A percentile compares a stretch with the other conserved stretches of the same genome.
Evolutionary conservation across 37 sponge, comb jelly and placozoan species (phyloP).

Genomic region (Chondrosia reniformis): DNA sequence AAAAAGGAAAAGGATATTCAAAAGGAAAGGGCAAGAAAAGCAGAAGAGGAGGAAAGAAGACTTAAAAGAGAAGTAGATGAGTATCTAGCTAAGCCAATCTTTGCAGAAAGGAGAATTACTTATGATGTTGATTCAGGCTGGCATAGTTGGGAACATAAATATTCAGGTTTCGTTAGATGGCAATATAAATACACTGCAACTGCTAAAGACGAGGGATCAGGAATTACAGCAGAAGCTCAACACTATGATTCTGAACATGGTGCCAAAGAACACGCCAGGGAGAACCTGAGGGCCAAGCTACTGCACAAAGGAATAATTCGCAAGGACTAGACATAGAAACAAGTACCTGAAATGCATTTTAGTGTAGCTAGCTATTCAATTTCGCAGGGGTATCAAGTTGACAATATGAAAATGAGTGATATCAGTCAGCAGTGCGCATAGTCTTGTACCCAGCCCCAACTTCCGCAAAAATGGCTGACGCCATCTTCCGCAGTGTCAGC

Average conservation of each 20-base stretch:
- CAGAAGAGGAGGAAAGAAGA: background rate
- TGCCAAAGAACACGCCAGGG: constrained; percentile 9
- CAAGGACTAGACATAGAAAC: background rate
- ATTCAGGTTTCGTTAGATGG: no score
- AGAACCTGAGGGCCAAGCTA: constrained; percentile 3
- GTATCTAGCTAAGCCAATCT: constrained; percentile 16
- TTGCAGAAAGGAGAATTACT: background rate
- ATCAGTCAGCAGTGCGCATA: no score
- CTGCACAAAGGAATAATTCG: constrained; percentile 12
- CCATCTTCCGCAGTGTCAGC: no score
- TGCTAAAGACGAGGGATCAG: constrained; percentile 4
- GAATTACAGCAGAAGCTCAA: constrained; percentile 1
- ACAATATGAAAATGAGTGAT: no score
- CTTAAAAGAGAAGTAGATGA: constrained; percentile 1
- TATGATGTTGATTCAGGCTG: background rate
- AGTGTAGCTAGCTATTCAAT: no score
- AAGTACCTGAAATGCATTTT: no score
- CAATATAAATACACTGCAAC: background rate
- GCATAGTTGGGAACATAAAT: no score
- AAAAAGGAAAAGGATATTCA: background rate
- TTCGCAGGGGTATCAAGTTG: no score
- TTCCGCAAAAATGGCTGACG: no score
- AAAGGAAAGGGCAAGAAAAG: background rate
- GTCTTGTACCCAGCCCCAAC: no score
- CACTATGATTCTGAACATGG: constrained; percentile 14